Conservation (phyloP, 2,888 invertebrate genomes). For the Calameuta idolon region DNA sequence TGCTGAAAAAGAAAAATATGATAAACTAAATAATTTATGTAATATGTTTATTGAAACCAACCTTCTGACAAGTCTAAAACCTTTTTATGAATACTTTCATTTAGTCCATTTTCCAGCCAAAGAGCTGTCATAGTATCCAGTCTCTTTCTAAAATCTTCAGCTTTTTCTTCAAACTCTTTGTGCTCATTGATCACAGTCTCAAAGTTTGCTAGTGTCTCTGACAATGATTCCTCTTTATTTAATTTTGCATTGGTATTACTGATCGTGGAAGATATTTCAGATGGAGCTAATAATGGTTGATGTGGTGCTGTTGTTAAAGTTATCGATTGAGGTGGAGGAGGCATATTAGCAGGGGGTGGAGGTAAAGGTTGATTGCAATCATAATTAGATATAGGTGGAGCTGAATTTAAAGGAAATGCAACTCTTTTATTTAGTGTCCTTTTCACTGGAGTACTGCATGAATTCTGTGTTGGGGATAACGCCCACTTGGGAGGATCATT, state of each 20-base stretch:
- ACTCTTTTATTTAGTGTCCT: constrained; percentile 59
- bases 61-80: constrained; percentile 72
- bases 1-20: constrained; percentile 65
- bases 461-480: constrained; percentile 27
- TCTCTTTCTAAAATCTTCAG: constrained; percentile 70
- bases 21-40: constrained; percentile 11
- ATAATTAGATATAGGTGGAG: constrained; percentile 21
- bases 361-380: constrained; percentile 18
- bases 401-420: constrained; percentile 57
- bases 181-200: constrained; percentile 40
- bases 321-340: constrained; percentile 36
- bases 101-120: constrained; percentile 72
- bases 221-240: constrained; percentile 44
- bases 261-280: constrained; percentile 21
- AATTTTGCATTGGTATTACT: constrained; percentile 22
- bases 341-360: constrained; percentile 34
- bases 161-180: constrained; percentile 34
- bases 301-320: constrained; percentile 48
- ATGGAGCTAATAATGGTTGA: constrained; percentile 42
- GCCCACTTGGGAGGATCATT: constrained; percentile 64
- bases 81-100: constrained; percentile 66
- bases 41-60: constrained; percentile 47
- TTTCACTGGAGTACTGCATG: constrained; percentile 46
- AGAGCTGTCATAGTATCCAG: constrained; percentile 71
- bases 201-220: constrained; percentile 44